A percentile compares a stretch with the other conserved stretches of the same genome.
These are phyloP conservation scores for Hemaris fuciformis DNA, from an alignment of 2,888 invertebrate species.

Conservation along the genomic window DNA sequence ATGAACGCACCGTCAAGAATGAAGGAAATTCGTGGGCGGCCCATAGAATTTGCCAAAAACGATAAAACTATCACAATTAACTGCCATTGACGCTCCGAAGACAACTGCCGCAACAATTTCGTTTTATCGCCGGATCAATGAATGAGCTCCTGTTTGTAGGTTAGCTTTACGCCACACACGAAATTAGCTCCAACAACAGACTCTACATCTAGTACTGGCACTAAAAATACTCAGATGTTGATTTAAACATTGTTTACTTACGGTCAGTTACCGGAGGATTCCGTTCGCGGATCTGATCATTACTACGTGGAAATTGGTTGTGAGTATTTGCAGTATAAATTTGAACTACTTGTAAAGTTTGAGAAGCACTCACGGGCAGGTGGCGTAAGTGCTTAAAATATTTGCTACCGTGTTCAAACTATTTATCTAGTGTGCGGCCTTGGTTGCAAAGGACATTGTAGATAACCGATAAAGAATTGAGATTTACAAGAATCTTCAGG, in stretches of 20 bases:
- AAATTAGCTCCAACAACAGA: not conserved
- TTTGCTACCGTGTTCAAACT: not conserved
- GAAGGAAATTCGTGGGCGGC: not conserved
- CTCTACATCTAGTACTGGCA: not conserved
- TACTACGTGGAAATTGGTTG: not conserved
- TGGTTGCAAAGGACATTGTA: not conserved
- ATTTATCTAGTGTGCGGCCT: not conserved
- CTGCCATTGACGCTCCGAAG: not conserved
- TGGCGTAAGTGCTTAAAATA: constrained; percentile 7
- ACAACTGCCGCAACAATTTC: not conserved
- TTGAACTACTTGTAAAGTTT: not conserved
- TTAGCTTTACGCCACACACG: constrained; percentile 6
- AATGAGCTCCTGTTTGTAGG: constrained; percentile 11
- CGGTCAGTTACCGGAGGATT: not conserved
- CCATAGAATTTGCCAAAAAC: constrained; percentile 4
- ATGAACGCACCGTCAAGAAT: not conserved
- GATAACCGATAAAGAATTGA: not conserved
- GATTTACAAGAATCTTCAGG: not conserved
- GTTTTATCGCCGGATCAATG: constrained; percentile 9
- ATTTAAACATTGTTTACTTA: not conserved
- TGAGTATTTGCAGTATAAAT: not conserved
- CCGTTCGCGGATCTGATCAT: not conserved
- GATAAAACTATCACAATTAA: not conserved
- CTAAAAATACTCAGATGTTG: not conserved
- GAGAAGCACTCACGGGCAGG: not conserved